Evolutionary conservation across 2,888 invertebrate genomes (phyloP), one percentile per base, ranked within the genome.

Genomic region (Pterobdella sp.): DNA sequence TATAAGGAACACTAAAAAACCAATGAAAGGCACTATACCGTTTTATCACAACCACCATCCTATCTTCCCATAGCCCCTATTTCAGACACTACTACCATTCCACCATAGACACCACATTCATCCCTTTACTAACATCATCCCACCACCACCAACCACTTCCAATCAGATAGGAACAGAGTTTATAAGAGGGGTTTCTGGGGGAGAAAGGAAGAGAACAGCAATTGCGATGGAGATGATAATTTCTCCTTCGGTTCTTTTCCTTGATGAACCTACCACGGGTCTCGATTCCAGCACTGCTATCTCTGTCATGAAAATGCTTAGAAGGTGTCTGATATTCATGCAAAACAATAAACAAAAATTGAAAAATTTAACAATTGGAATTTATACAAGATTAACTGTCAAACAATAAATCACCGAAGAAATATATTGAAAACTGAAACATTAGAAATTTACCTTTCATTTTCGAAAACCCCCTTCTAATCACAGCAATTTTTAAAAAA

Each of bases 261-360:
- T 84, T n/a, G 84, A 84, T 78, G 84, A 84, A 75, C 84, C 84
- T 35, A 84, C 83, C 31, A 83, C 83, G 70, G 84, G 84, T 1
- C 79, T 84, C 32, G 84, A 84, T 78, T 81, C 84, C 67, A 81
- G 79, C 74, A 84, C 84, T 18, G 83, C 83, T n/a, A 81, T 80
- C 74, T 79, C 81, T 72, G 83, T 84, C 73, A 82, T 84, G 80
- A 4, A 3, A 3, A 56, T 26, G 10, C 7, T 56, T 22, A 56
- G n/a, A 22, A 56, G 60, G 60, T 56, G 60, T 22, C 3, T 22
- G 14, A 26, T n/a, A n/a, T n/a, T n/a, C n/a, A n/a, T n/a, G n/a
- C n/a, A n/a, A n/a, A n/a, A n/a, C n/a, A n/a, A n/a, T n/a, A n/a
- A 49, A 18, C 14, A 49, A 14, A 49, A 49, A 49, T 49, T n/a